These are phyloP conservation scores for Catagonus wagneri DNA, from an alignment of 2,113 vertebrate species.

Conservation along the genomic window DNA sequence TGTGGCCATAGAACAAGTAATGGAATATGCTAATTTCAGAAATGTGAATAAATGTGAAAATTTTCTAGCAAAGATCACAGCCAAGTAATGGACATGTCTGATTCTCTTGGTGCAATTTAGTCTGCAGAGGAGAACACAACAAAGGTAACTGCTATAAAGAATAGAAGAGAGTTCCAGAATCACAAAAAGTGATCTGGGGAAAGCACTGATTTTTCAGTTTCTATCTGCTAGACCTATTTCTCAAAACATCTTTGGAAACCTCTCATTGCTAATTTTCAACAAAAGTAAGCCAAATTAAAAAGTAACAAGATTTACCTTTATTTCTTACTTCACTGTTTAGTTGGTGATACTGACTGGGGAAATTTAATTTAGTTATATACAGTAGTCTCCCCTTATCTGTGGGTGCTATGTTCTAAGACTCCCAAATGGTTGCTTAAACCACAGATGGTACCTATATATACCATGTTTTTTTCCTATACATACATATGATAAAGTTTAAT, in stretches of 20 bases:
- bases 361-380: neutral
- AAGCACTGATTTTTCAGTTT: neutral
- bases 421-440: neutral
- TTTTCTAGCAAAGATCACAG: slow-evolving; percentile 17
- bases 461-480: neutral
- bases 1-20: no score
- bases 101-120: neutral
- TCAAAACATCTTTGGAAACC: neutral
- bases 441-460: neutral
- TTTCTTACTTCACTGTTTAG: neutral
- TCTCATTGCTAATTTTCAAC: slow-evolving; percentile 31
- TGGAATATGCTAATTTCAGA: neutral
- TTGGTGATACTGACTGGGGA: neutral
- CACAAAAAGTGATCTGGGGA: neutral
- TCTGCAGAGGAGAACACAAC: neutral
- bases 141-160: neutral
- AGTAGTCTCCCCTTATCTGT: neutral
- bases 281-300: slow-evolving; percentile 11
- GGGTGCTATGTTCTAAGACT: neutral
- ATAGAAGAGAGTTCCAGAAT: neutral
- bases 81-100: neutral
- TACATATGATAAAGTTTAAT: neutral
- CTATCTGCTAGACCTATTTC: neutral
- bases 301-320: neutral
- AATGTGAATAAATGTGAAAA: neutral